Evolutionary conservation across 2,888 invertebrate genomes (phyloP).

Genomic region (Campoletis raptor): DNA sequence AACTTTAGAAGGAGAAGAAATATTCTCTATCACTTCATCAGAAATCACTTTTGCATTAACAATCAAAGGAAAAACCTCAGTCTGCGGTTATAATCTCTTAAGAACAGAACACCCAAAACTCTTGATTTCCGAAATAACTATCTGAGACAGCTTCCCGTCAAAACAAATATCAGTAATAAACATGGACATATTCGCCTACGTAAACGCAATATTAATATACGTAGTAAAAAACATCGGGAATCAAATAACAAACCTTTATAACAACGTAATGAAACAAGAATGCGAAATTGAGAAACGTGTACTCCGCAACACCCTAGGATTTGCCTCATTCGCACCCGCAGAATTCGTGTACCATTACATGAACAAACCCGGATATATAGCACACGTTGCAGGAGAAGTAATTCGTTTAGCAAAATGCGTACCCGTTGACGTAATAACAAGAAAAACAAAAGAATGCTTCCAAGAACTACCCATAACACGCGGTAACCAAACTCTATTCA

Average conservation of each 20-base stretch:
- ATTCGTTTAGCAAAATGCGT: no score
- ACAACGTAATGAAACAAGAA: not conserved
- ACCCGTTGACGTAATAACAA: no score
- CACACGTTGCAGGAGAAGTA: no score
- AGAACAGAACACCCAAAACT: not conserved
- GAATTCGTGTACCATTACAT: no score
- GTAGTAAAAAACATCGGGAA: not conserved
- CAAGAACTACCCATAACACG: not conserved
- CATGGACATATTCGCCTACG: not conserved
- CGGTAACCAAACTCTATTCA: not conserved
- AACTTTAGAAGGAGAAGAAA: not conserved
- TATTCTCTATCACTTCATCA: not conserved
- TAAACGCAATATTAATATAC: not conserved
- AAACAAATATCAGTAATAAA: not conserved
- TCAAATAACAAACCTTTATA: not conserved
- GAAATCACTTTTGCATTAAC: not conserved
- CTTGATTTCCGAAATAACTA: not conserved
- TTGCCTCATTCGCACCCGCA: no score
- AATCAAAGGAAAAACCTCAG: not conserved
- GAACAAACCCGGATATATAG: no score
- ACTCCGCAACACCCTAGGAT: no score
- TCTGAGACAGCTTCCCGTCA: not conserved
- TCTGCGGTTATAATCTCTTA: not conserved
- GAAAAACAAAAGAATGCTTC: not conserved
- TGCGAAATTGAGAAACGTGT: no score